Evolutionary conservation across 2,888 invertebrate species (phyloP), one percentile per base, ranked within the genome.

Genomic region (Caenorhabditis sp.): DNA sequence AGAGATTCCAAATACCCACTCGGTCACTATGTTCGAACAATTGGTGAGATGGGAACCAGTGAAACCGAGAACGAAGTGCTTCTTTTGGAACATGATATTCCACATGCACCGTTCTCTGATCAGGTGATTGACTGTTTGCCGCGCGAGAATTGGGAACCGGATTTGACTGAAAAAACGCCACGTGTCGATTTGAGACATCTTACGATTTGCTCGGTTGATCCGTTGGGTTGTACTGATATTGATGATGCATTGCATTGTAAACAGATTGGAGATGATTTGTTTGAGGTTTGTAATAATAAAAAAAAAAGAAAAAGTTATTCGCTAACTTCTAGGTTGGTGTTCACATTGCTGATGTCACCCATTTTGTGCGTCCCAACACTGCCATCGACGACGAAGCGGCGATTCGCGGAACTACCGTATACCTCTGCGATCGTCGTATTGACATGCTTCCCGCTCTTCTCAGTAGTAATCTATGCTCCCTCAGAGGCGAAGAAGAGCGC

Each of bases 171-270:
- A 21, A 60, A 73, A 8, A 26, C 60, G 0, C 79, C 80, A 82
- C 91, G 97, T 25, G 92, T 92, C 12, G 96, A 99, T 88, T 90
- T 99, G 0, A 92, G 97, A 14, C 91, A 93, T 64, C 88, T 95
- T 3, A 92, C 92, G 84, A 92, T 99, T 54, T 97, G 96, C 87
- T 87, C 86, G 10, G 86, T 79, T 1, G 82, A 97, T 91, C 97
- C 97, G 1, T 95, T 95, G 0, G 97, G 97, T 0, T 99, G 97
- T 88, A 99, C 97, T 0, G 99, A 99, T 88, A 97, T 99, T 77
- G 99, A 99, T 88, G 99, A 99, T 89, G 97, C 99, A 0, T 89
- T 99, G 1, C 99, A 99, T 89, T 96, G 95, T 83, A 91, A 65
- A 54, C 89, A 91, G 50, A 89, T 95, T 25, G 90, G 91, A 0